phyloP scores from a whole-genome alignment of 2,797 vertebrate species.

The Neosalanx taihuensis region DNA sequence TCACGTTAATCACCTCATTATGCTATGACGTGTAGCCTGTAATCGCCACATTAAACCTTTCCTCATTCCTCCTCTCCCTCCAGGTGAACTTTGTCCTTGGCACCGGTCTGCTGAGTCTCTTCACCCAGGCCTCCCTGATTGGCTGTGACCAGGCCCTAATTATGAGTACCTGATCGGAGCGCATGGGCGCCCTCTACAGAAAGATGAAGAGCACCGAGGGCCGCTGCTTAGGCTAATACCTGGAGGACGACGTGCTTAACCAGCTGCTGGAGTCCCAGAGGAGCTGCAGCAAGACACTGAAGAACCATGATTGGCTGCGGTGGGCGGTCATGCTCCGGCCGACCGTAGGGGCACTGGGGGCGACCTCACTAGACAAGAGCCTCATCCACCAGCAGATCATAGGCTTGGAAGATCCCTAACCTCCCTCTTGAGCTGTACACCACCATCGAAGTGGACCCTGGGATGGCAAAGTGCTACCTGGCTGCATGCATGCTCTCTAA shows the following conservation, averaged over 20 bases:
- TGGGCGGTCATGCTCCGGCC: slow-evolving; percentile 75
- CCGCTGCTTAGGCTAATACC: slow-evolving; percentile 68
- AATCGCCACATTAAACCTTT: slow-evolving; percentile 7
- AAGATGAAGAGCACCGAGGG: slow-evolving; percentile 66
- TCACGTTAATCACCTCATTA: not conserved
- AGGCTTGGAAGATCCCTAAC: slow-evolving; percentile 76
- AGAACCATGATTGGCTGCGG: slow-evolving; percentile 74
- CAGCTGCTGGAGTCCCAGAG: slow-evolving; percentile 52
- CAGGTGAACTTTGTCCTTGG: slow-evolving; percentile 73
- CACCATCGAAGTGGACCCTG: slow-evolving; percentile 68
- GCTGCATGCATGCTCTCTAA: slow-evolving; percentile 71
- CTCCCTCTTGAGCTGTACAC: slow-evolving; percentile 72
- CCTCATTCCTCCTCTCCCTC: not conserved
- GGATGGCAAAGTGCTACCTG: slow-evolving; percentile 64
- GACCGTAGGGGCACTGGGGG: slow-evolving; percentile 34
- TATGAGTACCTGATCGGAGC: slow-evolving; percentile 69
- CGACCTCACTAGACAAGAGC: slow-evolving; percentile 66
- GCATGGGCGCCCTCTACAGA: slow-evolving; percentile 66
- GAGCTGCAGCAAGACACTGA: slow-evolving; percentile 59
- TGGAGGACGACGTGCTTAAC: slow-evolving; percentile 59
- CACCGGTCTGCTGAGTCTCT: slow-evolving; percentile 71
- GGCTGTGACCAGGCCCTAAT: slow-evolving; percentile 68
- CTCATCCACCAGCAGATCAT: slow-evolving; percentile 73
- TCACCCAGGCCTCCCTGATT: slow-evolving; percentile 66
- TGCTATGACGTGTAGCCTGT: slow-evolving; percentile 19